Evolutionary conservation across 2,888 invertebrate species (phyloP), one percentile per base, ranked within the genome.

Genomic region (Azorinus chamasolen): DNA sequence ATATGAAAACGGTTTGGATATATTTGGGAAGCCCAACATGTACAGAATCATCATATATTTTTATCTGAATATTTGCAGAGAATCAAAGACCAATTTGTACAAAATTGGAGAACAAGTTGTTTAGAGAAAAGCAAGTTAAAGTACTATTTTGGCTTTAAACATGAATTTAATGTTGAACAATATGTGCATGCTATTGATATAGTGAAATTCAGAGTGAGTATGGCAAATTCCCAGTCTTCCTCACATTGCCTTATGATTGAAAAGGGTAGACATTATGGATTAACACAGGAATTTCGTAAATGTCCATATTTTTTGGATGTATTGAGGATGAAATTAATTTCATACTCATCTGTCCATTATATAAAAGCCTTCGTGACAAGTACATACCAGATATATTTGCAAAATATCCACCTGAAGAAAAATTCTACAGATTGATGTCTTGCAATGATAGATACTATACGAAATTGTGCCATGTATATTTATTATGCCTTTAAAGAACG

Each of bases 1-100:
- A 22, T 68, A 22, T 43, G 16, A 3, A 43, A 63, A 57, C 51
- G 57, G 71, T 27, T 71, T 57, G 63, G n/a, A n/a, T 45, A 4
- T 1, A 53, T 43, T 32, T 53, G 51, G 68, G 12, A 53, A 43
- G 39, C 43, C 59, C 65, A 55, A 37, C 1, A 24, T 41, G 51
- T 63, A 5, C 6, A 39, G n/a, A 51, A 53, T 53, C 14, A 12
- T 12, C 45, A 10, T 16, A 3, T 53, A 10, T 39, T 63, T 53
- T 53, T 64, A 10, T 12, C 6, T 25, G 46, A 43, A 59, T 59
- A 59, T 43, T 45, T 45, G 8, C 59, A 59, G n/a, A 2, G 59
- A 2, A 16, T 59, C 8, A 59, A 59, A 46, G 45, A 59, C 45
- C 59, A 46, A 27, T 45, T 8, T 27, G 46, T 59, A 20, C 45